These are phyloP conservation scores for Heliconius charithonia DNA, from an alignment of 2,888 invertebrate species.

Conservation along the genomic window DNA sequence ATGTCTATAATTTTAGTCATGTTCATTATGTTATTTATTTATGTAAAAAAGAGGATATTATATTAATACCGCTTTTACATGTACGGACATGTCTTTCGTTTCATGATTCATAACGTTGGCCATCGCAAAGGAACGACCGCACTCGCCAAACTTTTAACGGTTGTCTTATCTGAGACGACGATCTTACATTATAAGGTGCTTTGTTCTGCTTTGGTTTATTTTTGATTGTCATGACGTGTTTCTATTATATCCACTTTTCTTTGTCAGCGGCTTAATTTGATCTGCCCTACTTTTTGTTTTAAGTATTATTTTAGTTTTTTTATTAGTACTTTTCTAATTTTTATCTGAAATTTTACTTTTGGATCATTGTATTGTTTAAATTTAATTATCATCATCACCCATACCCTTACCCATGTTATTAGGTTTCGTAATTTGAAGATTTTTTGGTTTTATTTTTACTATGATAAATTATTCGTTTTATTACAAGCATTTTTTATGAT, in stretches of 20 bases:
- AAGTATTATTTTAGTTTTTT: not conserved
- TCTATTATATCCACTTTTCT: constrained; percentile 33
- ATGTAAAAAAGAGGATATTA: too few relatives aligned
- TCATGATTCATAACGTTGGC: constrained; percentile 18
- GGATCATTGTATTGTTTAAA: not conserved
- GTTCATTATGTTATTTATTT: too few relatives aligned
- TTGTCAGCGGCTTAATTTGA: constrained; percentile 43
- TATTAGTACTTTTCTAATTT: not conserved
- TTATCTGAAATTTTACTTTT: not conserved
- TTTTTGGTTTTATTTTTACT: not conserved
- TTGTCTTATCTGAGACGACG: constrained; percentile 56
- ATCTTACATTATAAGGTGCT: constrained; percentile 53
- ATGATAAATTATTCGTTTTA: not conserved
- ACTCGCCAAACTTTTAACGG: constrained; percentile 50
- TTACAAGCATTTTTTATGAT: not conserved
- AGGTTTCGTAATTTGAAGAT: not conserved
- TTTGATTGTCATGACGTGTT: constrained; percentile 42
- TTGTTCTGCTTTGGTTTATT: constrained; percentile 47
- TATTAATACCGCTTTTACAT: not conserved
- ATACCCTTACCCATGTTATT: not conserved
- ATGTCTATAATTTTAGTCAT: too few relatives aligned
- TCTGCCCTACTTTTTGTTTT: not conserved
- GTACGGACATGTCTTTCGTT: not conserved
- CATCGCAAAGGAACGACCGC: constrained; percentile 16
- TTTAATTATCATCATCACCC: not conserved